Conservation (phyloP, 2,797 vertebrate species). For the Pseudochirops corinnae region DNA sequence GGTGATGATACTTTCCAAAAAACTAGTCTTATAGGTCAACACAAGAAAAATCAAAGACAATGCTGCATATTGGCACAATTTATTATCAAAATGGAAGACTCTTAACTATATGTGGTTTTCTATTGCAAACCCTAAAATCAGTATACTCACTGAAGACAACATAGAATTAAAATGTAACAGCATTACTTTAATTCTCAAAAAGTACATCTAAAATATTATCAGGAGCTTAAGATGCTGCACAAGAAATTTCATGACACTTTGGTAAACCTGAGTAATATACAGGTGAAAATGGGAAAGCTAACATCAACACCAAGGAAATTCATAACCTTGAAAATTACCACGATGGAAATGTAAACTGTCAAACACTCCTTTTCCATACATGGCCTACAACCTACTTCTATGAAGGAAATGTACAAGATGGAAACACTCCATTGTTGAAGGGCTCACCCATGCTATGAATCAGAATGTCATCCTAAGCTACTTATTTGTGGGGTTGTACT, state of each 20-base stretch:
- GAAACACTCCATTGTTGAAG: too few species aligned
- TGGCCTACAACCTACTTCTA: too few species aligned
- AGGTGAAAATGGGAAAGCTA: too few species aligned
- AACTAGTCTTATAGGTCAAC: slow-evolving; percentile 89
- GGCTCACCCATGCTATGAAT: too few species aligned
- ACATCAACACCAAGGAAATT: too few species aligned
- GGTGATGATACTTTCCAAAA: slow-evolving; percentile 84
- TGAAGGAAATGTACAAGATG: too few species aligned
- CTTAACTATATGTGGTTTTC: slow-evolving; percentile 89
- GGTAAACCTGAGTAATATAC: slow-evolving; percentile 84
- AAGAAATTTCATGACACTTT: slow-evolving; percentile 86
- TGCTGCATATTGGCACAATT: slow-evolving; percentile 96
- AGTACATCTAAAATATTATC: slow-evolving; percentile 74
- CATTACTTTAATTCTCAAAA: slow-evolving; percentile 45
- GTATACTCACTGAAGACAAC: slow-evolving; percentile 83
- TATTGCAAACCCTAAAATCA: slow-evolving; percentile 86
- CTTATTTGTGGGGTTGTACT: too few species aligned
- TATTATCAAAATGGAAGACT: slow-evolving; percentile 92
- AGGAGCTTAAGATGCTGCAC: slow-evolving; percentile 88
- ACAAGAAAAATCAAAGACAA: slow-evolving; percentile 94
- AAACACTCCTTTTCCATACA: too few species aligned
- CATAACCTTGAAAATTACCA: too few species aligned
- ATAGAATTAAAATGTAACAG: slow-evolving; percentile 76
- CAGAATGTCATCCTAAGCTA: too few species aligned
- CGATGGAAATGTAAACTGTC: too few species aligned